These are phyloP conservation scores for Eudorcas thomsonii DNA, from an alignment of 2,113 vertebrate genomes.

Conservation along the genomic window DNA sequence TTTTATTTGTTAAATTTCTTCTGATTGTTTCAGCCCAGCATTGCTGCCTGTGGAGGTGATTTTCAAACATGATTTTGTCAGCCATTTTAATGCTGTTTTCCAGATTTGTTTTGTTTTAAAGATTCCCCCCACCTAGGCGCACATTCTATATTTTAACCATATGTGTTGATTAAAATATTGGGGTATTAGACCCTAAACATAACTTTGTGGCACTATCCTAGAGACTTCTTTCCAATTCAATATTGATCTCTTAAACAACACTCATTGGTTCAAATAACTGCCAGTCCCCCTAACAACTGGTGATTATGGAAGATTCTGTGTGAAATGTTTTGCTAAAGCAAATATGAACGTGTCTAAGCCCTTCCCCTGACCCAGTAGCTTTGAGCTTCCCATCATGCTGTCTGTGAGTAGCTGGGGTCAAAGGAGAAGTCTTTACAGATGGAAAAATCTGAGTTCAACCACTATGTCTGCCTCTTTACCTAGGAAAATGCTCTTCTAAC, in stretches of 20 bases:
- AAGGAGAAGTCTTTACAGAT: not conserved
- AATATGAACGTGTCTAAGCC: not conserved
- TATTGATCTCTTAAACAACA: not conserved
- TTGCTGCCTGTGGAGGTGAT: not conserved
- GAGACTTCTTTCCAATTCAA: not conserved
- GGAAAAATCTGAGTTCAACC: not conserved
- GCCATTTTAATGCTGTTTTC: not conserved
- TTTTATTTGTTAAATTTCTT: not conserved
- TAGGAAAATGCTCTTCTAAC: not conserved
- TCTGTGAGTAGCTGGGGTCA: not conserved
- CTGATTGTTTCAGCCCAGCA: not conserved
- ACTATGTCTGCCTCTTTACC: not conserved
- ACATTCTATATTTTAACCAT: conserved; percentile 12
- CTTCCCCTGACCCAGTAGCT: not conserved
- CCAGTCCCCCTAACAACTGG: not conserved
- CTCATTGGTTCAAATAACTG: not conserved
- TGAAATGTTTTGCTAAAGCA: not conserved
- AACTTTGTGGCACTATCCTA: not conserved
- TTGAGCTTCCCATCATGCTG: not conserved
- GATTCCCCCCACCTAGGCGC: not conserved
- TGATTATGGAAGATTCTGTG: not conserved
- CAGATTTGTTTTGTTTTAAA: not conserved
- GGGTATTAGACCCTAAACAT: not conserved
- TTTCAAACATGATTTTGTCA: not conserved
- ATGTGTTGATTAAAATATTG: conserved; percentile 5